A percentile compares a stretch with the other conserved stretches of the same genome.
phyloP scores from a whole-genome alignment of 1,140 invertebrate genomes.

The Micrasema minimum region DNA sequence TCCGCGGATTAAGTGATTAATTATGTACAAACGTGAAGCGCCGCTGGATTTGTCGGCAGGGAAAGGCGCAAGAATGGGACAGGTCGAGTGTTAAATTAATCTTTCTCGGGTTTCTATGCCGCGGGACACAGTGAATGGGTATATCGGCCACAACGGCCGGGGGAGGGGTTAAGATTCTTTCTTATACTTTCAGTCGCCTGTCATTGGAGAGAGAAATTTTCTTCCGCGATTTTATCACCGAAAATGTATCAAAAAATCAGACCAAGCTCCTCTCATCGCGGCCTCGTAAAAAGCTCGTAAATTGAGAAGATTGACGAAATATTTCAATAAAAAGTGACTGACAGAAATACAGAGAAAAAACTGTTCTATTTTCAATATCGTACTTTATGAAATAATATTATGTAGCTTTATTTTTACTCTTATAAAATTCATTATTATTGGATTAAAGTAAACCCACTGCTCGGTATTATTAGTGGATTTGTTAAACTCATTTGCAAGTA shows the following conservation, averaged over 20 bases:
- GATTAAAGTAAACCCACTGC: neutral
- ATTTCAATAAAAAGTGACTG: neutral
- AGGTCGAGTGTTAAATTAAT: conserved; percentile 51
- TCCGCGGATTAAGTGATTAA: conserved; percentile 54
- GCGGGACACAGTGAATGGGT: conserved; percentile 25
- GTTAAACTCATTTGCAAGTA: too few relatives aligned
- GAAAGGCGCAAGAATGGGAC: conserved; percentile 38
- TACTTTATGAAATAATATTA: too few relatives aligned
- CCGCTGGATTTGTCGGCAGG: conserved; percentile 44
- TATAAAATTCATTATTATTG: neutral
- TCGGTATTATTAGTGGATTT: neutral
- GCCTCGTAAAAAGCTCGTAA: neutral
- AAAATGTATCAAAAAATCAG: conserved; percentile 12
- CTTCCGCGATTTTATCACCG: conserved; percentile 5
- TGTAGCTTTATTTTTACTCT: too few relatives aligned
- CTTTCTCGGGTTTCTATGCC: conserved; percentile 46
- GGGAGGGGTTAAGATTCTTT: conserved; percentile 29
- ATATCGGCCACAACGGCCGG: neutral
- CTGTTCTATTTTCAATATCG: too few relatives aligned
- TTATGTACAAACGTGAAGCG: conserved; percentile 52
- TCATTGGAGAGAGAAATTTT: conserved; percentile 28
- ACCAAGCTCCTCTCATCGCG: neutral
- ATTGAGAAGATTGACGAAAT: neutral
- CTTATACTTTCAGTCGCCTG: conserved; percentile 34
- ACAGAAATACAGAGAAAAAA: too few relatives aligned